phyloP scores from a whole-genome alignment of 2,113 vertebrate genomes.

The Macrotus californicus region DNA sequence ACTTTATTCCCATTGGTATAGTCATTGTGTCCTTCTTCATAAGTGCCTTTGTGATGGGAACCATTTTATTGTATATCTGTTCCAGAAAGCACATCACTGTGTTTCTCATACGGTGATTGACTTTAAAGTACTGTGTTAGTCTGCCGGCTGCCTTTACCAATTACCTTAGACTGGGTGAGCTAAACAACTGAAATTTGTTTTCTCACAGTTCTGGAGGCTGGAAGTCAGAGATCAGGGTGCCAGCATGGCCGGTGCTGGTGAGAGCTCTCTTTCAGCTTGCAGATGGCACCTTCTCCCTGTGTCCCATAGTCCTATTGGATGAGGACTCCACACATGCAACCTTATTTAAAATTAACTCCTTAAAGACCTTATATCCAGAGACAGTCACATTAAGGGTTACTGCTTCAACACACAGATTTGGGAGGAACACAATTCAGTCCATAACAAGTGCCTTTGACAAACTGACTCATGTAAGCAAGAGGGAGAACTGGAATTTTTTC shows the following conservation, averaged over 20 bases:
- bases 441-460: not conserved
- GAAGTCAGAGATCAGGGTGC: not conserved
- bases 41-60: not conserved
- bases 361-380: not conserved
- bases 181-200: not conserved
- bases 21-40: not conserved
- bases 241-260: not conserved
- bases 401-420: not conserved
- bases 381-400: not conserved
- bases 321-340: not conserved
- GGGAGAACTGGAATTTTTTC: not conserved
- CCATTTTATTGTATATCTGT: not conserved
- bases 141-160: not conserved
- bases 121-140: not conserved
- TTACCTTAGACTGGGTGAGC: not conserved
- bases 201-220: not conserved
- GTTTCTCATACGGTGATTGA: not conserved
- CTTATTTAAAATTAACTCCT: not conserved
- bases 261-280: not conserved
- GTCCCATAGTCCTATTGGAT: not conserved
- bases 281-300: not conserved
- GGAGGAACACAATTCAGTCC: not conserved
- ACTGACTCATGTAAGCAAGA: not conserved
- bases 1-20: not conserved
- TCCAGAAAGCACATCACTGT: not conserved